Evolutionary conservation across 2,797 vertebrate species (phyloP), one percentile per base, ranked within the genome.

Genomic region (Melanotaenia parkinsoni): DNA sequence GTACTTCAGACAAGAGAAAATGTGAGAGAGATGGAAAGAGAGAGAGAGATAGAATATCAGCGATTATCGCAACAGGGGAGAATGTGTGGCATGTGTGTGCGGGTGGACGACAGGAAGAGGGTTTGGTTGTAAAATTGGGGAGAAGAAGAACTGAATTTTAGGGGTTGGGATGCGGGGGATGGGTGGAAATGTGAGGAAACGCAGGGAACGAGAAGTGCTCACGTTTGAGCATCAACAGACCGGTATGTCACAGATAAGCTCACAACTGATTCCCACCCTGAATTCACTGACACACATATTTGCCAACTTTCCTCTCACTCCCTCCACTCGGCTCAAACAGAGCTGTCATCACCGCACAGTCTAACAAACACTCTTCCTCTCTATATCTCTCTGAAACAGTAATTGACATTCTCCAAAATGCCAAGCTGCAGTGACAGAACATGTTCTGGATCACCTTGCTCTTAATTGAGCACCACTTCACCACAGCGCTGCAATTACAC

Each of bases 361-460:
- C 77, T 32, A 66, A 78, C 79, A 84, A 80, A 79, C 83, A 74
- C 80, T 71, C 75, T 70, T 22, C 63, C 70, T 71, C 75, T 71
- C 68, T 63, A 18, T 62, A 61, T 32, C 79, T 63, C 77, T 74
- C 79, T 78, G 72, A 84, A 85, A 88, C 30, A 80, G 81, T 82
- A 76, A 83, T 85, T 89, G 87, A 90, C 87, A 89, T 91, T 91
- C 77, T 91, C 89, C 84, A 80, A 83, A 84, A 82, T 63, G 73
- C 80, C 68, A 45, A 59, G 64, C 79, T 70, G 73, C 89, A 76
- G 74, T 35, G 65, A 67, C 74, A 71, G 77, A 88, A 78, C 85
- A 79, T 64, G 79, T 70, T 57, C 76, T 3, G 54, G 72, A 85
- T 88, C 87, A 88, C 86, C 85, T 76, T 75, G 87, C 78, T 86